Evolutionary conservation across 2,797 vertebrate species (phyloP).

Genomic region (Antrozous pallidus): DNA sequence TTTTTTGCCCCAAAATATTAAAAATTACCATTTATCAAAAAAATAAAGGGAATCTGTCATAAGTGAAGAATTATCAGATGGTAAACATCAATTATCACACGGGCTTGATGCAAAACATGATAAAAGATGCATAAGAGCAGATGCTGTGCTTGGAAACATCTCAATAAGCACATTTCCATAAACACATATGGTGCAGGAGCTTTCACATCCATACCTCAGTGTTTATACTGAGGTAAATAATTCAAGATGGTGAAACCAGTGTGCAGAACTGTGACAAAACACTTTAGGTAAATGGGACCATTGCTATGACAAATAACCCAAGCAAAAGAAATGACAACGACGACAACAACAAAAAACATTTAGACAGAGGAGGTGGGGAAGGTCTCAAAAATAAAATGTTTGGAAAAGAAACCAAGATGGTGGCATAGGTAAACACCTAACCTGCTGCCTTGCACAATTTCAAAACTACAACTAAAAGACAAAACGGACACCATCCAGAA

Average conservation of each 20-base stretch:
- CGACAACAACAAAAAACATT: neutral
- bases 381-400: neutral
- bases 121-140: conserved; percentile 68
- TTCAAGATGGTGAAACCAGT: conserved; percentile 50
- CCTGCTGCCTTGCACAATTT: too few relatives aligned
- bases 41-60: neutral
- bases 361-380: neutral
- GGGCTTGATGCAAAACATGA: conserved; percentile 41
- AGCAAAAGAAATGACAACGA: neutral
- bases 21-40: conserved; percentile 10
- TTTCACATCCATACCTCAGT: neutral
- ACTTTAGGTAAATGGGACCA: neutral
- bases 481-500: too few relatives aligned
- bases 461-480: too few relatives aligned
- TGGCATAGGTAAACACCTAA: too few relatives aligned
- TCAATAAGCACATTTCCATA: conserved; percentile 39
- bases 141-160: conserved; percentile 41
- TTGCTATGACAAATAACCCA: conserved; percentile 42
- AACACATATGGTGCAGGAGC: conserved; percentile 42
- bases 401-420: too few relatives aligned
- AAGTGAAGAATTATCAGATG: conserved; percentile 51
- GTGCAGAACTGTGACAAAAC: conserved; percentile 34
- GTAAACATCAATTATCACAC: conserved; percentile 23
- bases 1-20: neutral
- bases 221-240: conserved; percentile 58